Conservation (phyloP, 2,797 vertebrate species). For the Malacoraja senta region DNA sequence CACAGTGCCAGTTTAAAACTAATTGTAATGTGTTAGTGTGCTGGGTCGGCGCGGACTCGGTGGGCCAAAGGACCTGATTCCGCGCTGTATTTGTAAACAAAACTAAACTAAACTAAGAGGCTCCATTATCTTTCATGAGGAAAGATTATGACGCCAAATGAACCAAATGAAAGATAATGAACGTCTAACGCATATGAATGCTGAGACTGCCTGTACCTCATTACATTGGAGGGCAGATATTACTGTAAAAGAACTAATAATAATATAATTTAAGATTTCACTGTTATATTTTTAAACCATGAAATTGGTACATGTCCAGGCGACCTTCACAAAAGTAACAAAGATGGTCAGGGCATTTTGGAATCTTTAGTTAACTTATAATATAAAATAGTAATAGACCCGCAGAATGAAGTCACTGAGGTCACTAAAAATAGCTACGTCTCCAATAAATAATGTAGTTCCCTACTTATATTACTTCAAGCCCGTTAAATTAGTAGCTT, state of each 20-base stretch:
- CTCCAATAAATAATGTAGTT: not conserved
- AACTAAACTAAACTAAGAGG: not conserved
- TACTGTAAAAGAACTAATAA: not conserved
- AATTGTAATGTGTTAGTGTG: too few relatives aligned
- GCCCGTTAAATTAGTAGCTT: not conserved
- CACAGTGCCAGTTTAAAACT: too few relatives aligned
- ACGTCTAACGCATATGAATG: not conserved
- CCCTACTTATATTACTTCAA: not conserved
- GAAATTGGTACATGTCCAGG: not conserved
- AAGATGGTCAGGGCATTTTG: not conserved
- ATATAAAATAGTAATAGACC: not conserved
- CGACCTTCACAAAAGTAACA: not conserved
- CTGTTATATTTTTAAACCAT: conserved; percentile 1
- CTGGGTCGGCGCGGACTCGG: too few relatives aligned
- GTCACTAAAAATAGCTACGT: not conserved
- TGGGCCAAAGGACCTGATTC: too few relatives aligned
- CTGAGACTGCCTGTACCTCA: not conserved
- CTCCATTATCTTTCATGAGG: not conserved
- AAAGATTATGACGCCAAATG: too few relatives aligned
- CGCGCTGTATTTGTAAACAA: too few relatives aligned
- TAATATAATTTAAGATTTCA: conserved; percentile 25
- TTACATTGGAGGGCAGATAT: not conserved
- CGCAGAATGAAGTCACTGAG: not conserved
- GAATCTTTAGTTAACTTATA: conserved; percentile 1
- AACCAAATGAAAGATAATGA: too few relatives aligned